phyloP scores from a whole-genome alignment of 2,797 vertebrate genomes.

The Neosilurus mollespiculum region DNA sequence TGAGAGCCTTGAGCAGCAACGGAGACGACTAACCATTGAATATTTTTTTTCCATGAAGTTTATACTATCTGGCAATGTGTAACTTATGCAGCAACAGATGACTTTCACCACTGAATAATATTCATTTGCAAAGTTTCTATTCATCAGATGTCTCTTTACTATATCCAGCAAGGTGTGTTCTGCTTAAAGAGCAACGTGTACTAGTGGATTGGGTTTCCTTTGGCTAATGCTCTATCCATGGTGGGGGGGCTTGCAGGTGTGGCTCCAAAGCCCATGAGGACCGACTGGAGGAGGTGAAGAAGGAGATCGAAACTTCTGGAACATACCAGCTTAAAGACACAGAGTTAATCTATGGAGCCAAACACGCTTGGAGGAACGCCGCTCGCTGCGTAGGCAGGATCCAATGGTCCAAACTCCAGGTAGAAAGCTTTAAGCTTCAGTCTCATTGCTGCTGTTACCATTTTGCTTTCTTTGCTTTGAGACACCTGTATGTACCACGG shows the following conservation, averaged over 20 bases:
- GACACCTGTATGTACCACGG: constrained; percentile 9
- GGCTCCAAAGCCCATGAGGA: constrained; percentile 93
- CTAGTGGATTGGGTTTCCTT: background rate
- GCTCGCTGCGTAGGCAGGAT: constrained; percentile 94
- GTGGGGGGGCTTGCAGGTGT: constrained; percentile 67
- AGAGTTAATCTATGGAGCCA: constrained; percentile 94
- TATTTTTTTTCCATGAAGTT: no score
- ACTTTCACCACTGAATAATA: no score
- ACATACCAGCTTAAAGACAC: constrained; percentile 95
- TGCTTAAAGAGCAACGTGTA: background rate
- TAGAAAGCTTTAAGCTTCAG: constrained; percentile 49
- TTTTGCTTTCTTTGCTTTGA: background rate
- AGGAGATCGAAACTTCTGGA: constrained; percentile 85
- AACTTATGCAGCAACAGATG: no score
- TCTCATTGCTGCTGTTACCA: background rate
- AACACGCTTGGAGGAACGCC: constrained; percentile 95
- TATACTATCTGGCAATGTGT: no score
- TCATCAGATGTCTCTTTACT: no score
- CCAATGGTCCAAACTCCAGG: constrained; percentile 99
- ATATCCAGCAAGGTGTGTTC: no score
- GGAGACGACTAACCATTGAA: no score
- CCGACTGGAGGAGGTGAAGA: constrained; percentile 90
- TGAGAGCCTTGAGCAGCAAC: no score
- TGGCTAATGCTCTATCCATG: background rate
- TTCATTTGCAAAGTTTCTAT: no score